Evolutionary conservation across 2,888 invertebrate species (phyloP).

Genomic region (Frankliniella fusca): DNA sequence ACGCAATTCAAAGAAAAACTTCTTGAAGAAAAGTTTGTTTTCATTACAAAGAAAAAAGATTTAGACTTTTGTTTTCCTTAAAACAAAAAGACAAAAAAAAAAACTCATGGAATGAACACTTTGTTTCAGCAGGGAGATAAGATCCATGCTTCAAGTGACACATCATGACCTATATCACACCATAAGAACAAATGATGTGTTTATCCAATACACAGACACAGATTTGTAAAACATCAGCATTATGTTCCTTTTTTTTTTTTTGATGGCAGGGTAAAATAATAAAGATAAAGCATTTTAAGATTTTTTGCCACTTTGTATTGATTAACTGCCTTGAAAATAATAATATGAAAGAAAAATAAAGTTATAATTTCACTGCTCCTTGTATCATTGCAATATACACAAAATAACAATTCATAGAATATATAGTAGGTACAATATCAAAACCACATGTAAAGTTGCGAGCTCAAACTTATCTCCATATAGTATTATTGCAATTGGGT

Average conservation of each 20-base stretch:
- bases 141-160: no score
- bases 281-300: background rate
- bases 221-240: background rate
- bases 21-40: no score
- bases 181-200: background rate
- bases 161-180: no score
- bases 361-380: background rate
- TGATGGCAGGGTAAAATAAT: background rate
- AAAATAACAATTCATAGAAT: slow-evolving; percentile 1
- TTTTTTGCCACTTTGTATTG: background rate
- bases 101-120: no score
- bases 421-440: slow-evolving; percentile 1
- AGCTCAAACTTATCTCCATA: background rate
- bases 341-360: background rate
- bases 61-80: no score
- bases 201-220: background rate
- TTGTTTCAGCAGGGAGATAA: no score
- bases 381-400: background rate
- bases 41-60: no score
- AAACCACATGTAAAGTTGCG: background rate
- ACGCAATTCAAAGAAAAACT: no score
- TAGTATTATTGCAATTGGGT: background rate
- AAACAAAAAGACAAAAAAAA: no score
- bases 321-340: background rate
- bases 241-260: no score